Evolutionary conservation across 2,888 invertebrate genomes (phyloP), one percentile per base, ranked within the genome.

Genomic region (Eustalomyia histrio): DNA sequence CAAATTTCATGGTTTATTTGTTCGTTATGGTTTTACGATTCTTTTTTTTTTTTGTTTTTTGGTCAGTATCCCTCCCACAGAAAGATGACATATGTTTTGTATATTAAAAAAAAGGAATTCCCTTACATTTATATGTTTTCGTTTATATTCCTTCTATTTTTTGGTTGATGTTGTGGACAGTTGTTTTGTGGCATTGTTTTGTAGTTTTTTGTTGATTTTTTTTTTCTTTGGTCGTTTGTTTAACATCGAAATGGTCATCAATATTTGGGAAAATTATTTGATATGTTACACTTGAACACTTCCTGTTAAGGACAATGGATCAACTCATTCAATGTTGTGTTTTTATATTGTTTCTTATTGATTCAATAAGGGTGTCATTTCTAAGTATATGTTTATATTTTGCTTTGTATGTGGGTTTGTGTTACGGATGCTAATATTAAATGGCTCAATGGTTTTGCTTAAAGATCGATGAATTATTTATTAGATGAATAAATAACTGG

Each of bases 251-350:
- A 78, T 81, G 71, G 75, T 75, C 81, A 78, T 74, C 74, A 72
- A 81, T 81, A 78, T 78, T 71, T 78, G 67, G 61, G 67, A 78
- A 78, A 75, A 78, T 75, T 81, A 58, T 75, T 79, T 81, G 74
- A 78, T 81, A 61, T 81, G 81, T 81, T 78, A 78, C 81, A 81
- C 81, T 74, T 78, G 78, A 71, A 78, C 74, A 78, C 74, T 74
- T 74, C 24, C 65, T 63, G 57, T 52, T 65, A 74, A 69, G 73
- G 78, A 78, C 73, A 67, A 78, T 67, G 67, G 71, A 78, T 79
- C 74, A 81, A 75, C 65, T 74, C 60, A 68, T 67, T 67, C 68
- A 52, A 69, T 53, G 64, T n/a, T 53, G n/a, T 57, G 33, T 16
- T 52, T 61, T 64, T 63, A n/a, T 39, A 14, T 43, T 16, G n/a